These are phyloP conservation scores for Pantala flavescens DNA, from an alignment of 1,140 invertebrate genomes.

Conservation along the genomic window DNA sequence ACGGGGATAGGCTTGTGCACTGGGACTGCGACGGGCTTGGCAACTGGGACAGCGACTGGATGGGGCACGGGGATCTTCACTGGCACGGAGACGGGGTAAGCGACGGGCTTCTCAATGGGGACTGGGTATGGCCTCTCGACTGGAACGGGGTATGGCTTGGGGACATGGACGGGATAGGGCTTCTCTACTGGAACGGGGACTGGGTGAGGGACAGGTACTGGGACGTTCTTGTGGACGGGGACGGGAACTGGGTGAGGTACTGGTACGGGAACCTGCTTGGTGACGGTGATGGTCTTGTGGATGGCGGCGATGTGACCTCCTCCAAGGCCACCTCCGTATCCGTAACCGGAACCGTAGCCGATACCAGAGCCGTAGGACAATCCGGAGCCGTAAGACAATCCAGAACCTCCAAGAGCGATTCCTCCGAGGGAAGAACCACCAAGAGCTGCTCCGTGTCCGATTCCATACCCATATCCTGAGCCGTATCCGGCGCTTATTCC, in stretches of 20 bases:
- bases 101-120: conserved; percentile 11
- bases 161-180: conserved; percentile 17
- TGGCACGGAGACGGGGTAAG: conserved; percentile 25
- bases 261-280: conserved; percentile 34
- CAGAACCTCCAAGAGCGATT: conserved; percentile 15
- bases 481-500: background rate
- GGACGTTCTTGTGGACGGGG: conserved; percentile 33
- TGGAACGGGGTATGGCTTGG: conserved; percentile 21
- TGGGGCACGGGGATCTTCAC: conserved; percentile 25
- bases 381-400: background rate
- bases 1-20: conserved; percentile 22
- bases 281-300: conserved; percentile 37
- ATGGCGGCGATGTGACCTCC: conserved; percentile 26
- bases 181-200: conserved; percentile 25
- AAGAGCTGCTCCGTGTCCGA: background rate
- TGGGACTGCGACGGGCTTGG: conserved; percentile 23
- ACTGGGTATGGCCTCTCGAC: conserved; percentile 20
- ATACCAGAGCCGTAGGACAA: background rate
- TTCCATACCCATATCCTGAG: background rate
- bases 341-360: background rate
- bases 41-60: conserved; percentile 24
- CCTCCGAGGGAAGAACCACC: background rate
- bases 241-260: conserved; percentile 39
- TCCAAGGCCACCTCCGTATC: conserved; percentile 20
- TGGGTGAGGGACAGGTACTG: conserved; percentile 25